Evolutionary conservation across 2,888 invertebrate genomes (phyloP).

Genomic region (Stegophylla sp.): DNA sequence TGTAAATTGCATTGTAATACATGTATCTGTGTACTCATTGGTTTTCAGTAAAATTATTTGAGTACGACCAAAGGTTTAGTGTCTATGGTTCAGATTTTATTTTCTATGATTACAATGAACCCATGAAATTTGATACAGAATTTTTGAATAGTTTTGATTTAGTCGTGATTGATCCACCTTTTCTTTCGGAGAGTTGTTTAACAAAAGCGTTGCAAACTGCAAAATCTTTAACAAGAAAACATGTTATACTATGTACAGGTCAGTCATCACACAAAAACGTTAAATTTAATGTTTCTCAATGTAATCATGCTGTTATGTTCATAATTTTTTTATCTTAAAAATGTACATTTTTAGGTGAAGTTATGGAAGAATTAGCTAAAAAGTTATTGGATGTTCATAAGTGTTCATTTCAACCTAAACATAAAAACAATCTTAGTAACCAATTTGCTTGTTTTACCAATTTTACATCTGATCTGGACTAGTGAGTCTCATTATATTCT

Average conservation of each 20-base stretch:
- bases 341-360: slow-evolving; percentile 69
- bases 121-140: slow-evolving; percentile 73
- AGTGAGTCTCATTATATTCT: background rate
- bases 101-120: slow-evolving; percentile 86
- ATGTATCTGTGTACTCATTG: slow-evolving; percentile 61
- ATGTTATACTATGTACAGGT: slow-evolving; percentile 89
- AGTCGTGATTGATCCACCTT: slow-evolving; percentile 93
- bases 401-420: slow-evolving; percentile 79
- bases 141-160: slow-evolving; percentile 75
- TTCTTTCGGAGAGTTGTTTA: slow-evolving; percentile 90
- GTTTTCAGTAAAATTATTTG: slow-evolving; percentile 76
- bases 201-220: slow-evolving; percentile 82
- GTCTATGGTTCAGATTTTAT: slow-evolving; percentile 80
- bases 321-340: background rate
- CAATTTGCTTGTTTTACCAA: slow-evolving; percentile 91
- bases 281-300: too few relatives aligned
- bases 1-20: slow-evolving; percentile 5
- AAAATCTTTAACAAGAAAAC: slow-evolving; percentile 75
- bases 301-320: too few relatives aligned
- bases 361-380: slow-evolving; percentile 77
- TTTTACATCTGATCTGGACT: slow-evolving; percentile 67
- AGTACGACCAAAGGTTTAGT: slow-evolving; percentile 85
- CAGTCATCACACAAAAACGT: slow-evolving; percentile 59
- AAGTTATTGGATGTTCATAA: slow-evolving; percentile 72
- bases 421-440: slow-evolving; percentile 89